phyloP scores from a whole-genome alignment of 2,888 invertebrate species.

The Prosopocoilus inquinatus region DNA sequence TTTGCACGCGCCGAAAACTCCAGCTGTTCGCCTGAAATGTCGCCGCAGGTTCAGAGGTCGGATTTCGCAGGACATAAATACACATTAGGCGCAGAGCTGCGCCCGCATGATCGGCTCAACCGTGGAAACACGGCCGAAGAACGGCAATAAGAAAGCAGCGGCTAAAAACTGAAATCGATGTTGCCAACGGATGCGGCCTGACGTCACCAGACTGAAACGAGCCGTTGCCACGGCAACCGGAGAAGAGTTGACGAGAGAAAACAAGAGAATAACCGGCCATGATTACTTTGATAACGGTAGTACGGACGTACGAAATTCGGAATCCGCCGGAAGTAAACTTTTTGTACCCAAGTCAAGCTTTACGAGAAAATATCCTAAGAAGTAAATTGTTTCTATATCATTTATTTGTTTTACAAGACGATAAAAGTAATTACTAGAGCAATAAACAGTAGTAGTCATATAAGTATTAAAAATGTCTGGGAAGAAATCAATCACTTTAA shows the following conservation, averaged over 20 bases:
- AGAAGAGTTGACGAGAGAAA: slow-evolving; percentile 34
- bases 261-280: slow-evolving; percentile 21
- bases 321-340: not conserved
- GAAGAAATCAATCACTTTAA: too few relatives aligned
- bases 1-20: not conserved
- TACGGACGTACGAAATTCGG: not conserved
- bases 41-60: slow-evolving; percentile 9
- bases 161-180: slow-evolving; percentile 43
- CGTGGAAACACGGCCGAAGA: not conserved
- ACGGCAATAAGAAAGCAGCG: slow-evolving; percentile 4
- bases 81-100: slow-evolving; percentile 6
- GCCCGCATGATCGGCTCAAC: not conserved
- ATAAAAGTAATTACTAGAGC: too few relatives aligned
- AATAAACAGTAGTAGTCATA: too few relatives aligned
- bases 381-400: too few relatives aligned
- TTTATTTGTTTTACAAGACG: too few relatives aligned
- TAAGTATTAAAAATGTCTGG: too few relatives aligned
- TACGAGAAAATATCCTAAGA: too few relatives aligned
- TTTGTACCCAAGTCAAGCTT: not conserved
- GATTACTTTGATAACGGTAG: slow-evolving; percentile 10
- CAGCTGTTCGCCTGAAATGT: slow-evolving; percentile 1
- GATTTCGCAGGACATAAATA: slow-evolving; percentile 9
- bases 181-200: slow-evolving; percentile 38
- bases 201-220: slow-evolving; percentile 43
- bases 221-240: slow-evolving; percentile 39